phyloP scores from a whole-genome alignment of 2,888 invertebrate species.

The Agrotis puta region DNA sequence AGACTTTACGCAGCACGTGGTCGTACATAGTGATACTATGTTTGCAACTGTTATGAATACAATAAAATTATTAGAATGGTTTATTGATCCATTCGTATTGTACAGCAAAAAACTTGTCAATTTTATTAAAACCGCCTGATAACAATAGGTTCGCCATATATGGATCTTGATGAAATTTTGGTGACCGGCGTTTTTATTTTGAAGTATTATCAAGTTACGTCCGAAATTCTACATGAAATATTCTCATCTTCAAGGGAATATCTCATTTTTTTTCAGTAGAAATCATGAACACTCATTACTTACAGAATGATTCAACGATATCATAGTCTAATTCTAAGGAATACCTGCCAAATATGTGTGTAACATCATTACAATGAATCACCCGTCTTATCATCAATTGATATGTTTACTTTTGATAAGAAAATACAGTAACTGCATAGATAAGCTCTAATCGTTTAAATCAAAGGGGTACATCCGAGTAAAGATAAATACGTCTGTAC shows the following conservation, averaged over 20 bases:
- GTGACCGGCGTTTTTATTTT: neutral
- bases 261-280: slow-evolving; percentile 4
- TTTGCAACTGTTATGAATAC: neutral
- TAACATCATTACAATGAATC: slow-evolving; percentile 51
- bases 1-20: neutral
- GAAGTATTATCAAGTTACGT: neutral
- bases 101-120: too few species aligned
- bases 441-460: slow-evolving; percentile 37
- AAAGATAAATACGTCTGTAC: slow-evolving; percentile 1
- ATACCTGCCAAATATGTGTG: slow-evolving; percentile 22
- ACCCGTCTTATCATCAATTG: slow-evolving; percentile 41
- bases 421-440: slow-evolving; percentile 39
- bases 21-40: neutral
- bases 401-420: slow-evolving; percentile 48
- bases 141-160: neutral
- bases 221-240: neutral
- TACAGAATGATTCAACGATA: slow-evolving; percentile 51
- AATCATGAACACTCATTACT: slow-evolving; percentile 24
- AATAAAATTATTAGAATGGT: slow-evolving; percentile 1
- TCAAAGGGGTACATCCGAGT: slow-evolving; percentile 20
- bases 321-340: slow-evolving; percentile 34
- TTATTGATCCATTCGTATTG: neutral
- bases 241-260: neutral
- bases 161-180: neutral
- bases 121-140: neutral